Percentiles rank a stretch among this genome's conserved stretches.
Conservation (phyloP, 2,797 vertebrate species). For the Cheirogaleus major region DNA sequence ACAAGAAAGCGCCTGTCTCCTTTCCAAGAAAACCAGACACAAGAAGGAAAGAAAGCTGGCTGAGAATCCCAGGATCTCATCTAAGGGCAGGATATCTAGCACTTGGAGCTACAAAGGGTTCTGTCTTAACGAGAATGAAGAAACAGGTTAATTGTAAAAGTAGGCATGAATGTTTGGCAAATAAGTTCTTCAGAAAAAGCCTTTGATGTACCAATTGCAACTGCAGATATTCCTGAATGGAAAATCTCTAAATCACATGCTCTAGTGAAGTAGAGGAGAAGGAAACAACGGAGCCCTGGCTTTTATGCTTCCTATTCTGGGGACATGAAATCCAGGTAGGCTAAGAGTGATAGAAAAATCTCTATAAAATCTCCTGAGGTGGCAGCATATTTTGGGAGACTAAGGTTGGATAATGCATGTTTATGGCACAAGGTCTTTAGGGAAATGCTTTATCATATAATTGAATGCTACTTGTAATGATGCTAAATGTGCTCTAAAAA, state of each 20-base stretch:
- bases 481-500: not conserved
- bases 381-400: not conserved
- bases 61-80: not conserved
- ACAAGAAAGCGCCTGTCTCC: not conserved
- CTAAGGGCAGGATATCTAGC: not conserved
- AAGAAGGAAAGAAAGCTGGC: not conserved
- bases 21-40: not conserved
- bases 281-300: not conserved
- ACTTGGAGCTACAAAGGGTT: not conserved
- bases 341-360: not conserved
- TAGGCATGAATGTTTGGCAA: not conserved
- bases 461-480: not conserved
- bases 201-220: not conserved
- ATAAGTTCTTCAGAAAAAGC: not conserved
- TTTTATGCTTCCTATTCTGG: not conserved
- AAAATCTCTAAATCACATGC: not conserved
- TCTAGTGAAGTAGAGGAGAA: not conserved
- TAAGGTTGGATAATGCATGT: not conserved
- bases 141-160: not conserved
- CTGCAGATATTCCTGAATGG: not conserved
- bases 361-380: not conserved
- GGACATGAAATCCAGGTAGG: not conserved
- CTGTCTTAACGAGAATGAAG: not conserved
- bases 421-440: not conserved
- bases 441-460: conserved; percentile 16